Base-by-base conservation (phyloP, 2,113 vertebrate genomes). In the Pseudopipra pipra region DNA sequence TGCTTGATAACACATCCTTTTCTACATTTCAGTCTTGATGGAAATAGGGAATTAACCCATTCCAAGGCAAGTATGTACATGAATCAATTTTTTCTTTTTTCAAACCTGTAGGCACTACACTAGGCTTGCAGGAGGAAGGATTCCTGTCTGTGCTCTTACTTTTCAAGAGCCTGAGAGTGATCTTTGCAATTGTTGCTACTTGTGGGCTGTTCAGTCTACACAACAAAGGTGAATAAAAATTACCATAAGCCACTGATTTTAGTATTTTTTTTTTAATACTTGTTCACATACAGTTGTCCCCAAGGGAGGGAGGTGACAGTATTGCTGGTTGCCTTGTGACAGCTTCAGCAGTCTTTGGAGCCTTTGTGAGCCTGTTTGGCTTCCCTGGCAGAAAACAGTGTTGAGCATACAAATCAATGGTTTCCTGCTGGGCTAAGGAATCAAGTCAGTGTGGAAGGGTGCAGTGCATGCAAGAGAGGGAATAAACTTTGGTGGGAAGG, bases 151-250 rank as follows among this genome's bases (percentile, higher is more conserved):
- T 93, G 97, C 98, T 55, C 98, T 99, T 95, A 98, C 98, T 97
- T 99, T 99, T 97, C 99, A 99, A 96, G 99, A 99, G 94, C 99
- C 99, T 61, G 99, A 99, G 96, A 99, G 99, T 61, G 99, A 99
- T 96, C 99, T 99, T 79, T 98, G 99, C 55, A 99, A 99, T 97
- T 99, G 98, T 97, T 99, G 99, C 98, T 99, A 99, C 75, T 97
- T 99, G 82, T 99, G 99, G 99, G 99, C 98, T 65, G 98, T 99
- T 93, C 99, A 99, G 95, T 99, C 99, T 87, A 98, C 99, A 27
- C 99, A 99, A 95, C 98, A 99, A 87, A 98, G 98, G 99, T 99
- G 94, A 98, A 80, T 94, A 43, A 76, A 63, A 68, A 18, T 79
- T 59, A 19, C 5, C 5, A 1, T 41, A 20, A 73, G 18, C 4